These are phyloP conservation scores for Microplitis manilae DNA, from an alignment of 2,888 invertebrate species.

Conservation along the genomic window DNA sequence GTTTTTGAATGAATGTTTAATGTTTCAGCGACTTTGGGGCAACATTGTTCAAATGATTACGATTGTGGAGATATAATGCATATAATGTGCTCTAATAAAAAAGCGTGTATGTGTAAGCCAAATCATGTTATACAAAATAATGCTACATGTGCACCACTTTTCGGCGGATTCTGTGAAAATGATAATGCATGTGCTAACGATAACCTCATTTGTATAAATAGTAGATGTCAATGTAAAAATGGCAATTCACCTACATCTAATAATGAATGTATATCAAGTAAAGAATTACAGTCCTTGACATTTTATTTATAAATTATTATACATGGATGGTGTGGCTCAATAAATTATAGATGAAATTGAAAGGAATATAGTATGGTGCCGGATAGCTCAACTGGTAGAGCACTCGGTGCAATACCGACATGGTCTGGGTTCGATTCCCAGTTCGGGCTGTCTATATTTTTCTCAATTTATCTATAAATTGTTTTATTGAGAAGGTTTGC, in stretches of 20 bases:
- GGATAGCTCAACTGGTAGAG: too few relatives aligned
- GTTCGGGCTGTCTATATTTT: too few relatives aligned
- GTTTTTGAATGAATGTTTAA: neutral
- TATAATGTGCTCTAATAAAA: neutral
- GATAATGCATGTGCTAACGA: neutral
- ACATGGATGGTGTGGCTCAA: too few relatives aligned
- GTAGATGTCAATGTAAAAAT: neutral
- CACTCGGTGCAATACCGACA: too few relatives aligned
- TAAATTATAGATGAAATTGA: too few relatives aligned
- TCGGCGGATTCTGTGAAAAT: neutral
- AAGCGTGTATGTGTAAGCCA: neutral
- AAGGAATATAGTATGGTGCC: too few relatives aligned
- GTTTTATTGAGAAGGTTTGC: too few relatives aligned
- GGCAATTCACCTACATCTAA: neutral
- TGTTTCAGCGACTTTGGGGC: neutral
- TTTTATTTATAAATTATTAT: too few relatives aligned
- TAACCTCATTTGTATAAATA: neutral
- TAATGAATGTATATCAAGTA: neutral
- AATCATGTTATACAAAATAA: neutral
- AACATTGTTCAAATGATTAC: neutral
- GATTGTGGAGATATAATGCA: neutral
- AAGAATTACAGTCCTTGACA: neutral
- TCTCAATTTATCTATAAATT: too few relatives aligned
- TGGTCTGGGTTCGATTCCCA: too few relatives aligned
- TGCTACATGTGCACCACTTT: neutral